Base-by-base conservation (phyloP, 2,888 invertebrate genomes). In the Embidobia sp. region DNA sequence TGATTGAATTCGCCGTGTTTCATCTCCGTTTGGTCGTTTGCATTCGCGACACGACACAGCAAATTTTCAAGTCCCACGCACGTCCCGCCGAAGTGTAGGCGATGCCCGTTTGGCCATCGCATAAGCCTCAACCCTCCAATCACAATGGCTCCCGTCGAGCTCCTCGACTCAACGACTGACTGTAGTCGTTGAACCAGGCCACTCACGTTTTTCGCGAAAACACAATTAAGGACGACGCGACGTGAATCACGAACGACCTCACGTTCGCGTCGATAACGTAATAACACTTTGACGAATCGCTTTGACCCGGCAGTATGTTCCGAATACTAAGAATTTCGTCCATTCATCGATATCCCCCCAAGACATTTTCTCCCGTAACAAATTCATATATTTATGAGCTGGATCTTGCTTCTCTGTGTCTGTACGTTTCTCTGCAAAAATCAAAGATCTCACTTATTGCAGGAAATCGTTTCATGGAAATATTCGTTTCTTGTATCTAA, bases 51-150 rank as follows among this genome's bases (percentile, higher is more conserved):
- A 69, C 69, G 70, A 53, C 59, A 49, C 67, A 51, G 66, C 77
- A 72, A 77, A 77, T 77, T 77, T 72, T 67, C 77, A 27, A 66
- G 49, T 77, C 77, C 77, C 77, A 72, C 77, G 77, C 77, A 64
- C 49, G 49, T 16, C 11, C 48, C 19, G 44, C n/a, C 44, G 15
- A 35, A 35, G 49, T 59, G 69, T 69, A 51, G 69, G 67, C 67
- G 67, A 44, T 46, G 46, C 55, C 66, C 46, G 27, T 35, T 66
- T 64, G 44, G 35, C 26, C 26, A 35, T 53, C 40, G 48, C 40
- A 8, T 26, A 44, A 7, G 33, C 33, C 10, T 53, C 26, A 66
- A 16, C 48, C 31, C 67, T 48, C 37, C 66, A 53, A 55, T 46
- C 33, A 19, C 31, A 18, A 15, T 37, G 15, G 27, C 31, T 35